Evolutionary conservation across 2,888 invertebrate genomes (phyloP), one percentile per base, ranked within the genome.

Genomic region (Ophioninae sp.): DNA sequence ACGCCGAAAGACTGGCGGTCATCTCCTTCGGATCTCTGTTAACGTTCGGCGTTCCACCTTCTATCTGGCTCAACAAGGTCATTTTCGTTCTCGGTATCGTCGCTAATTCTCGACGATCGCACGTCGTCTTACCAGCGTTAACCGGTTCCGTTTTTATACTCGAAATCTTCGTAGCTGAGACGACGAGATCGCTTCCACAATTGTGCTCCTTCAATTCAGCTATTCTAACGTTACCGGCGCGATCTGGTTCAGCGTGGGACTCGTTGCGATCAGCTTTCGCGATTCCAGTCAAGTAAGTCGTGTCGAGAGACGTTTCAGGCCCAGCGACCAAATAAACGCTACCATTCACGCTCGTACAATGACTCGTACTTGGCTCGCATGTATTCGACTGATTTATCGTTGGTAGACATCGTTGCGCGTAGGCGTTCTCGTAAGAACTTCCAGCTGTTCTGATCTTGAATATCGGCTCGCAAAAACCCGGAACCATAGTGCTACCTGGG

Each of bases 11-110:
- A 84, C 90, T 90, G 0, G 90, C 91, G 0, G 92, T 88, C 89
- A 92, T 91, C 71, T 90, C 89, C 9, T 87, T 86, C 2, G 87
- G 83, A 2, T 88, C 87, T 5, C 86, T 86, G 56, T 56, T 81
- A 1, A 59, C 20, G 2, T 65, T 75, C 20, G 81, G n/a, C 0
- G 84, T 76, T 9, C 76, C 74, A 0, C 91, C 90, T 22, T 92
- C 91, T 17, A 92, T 91, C 69, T 91, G 91, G 82, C 90, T 91
- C 6, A 92, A 79, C 23, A 92, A 69, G 0, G 91, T 92, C 86
- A 92, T 87, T 39, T 88, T 91, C 2, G 83, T 68, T 61, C 69
- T 61, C 17, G 82, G 83, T 39, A 79, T 72, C 1, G 51, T 30
- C 44, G 87, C 85, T n/a, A 89, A 58, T 37, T 89, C 88, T 5